These are phyloP conservation scores for Sebastes oblongus DNA, from an alignment of 2,797 vertebrate species.

Conservation along the genomic window DNA sequence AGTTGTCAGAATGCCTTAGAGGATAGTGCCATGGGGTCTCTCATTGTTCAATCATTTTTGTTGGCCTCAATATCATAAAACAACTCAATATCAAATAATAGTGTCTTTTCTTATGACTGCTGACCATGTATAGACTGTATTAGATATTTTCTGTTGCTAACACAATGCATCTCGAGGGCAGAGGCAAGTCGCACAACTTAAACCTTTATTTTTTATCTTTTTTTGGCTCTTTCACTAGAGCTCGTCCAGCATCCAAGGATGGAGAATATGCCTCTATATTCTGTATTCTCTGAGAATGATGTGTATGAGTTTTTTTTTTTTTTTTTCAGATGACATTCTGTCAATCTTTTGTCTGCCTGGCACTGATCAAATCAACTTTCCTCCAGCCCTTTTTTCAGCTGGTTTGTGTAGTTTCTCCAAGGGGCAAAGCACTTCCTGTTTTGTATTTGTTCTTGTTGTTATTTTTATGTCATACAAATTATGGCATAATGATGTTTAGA, in stretches of 20 bases:
- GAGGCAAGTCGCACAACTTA: not conserved
- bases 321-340: constrained; percentile 1
- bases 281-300: not conserved
- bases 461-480: not conserved
- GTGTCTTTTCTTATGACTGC: not conserved
- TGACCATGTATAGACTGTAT: not conserved
- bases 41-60: not conserved
- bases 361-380: not conserved
- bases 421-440: not conserved
- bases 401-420: not conserved
- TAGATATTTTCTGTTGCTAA: not conserved
- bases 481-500: not conserved
- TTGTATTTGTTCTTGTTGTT: not conserved
- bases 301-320: not conserved
- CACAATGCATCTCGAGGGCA: not conserved
- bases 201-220: not conserved
- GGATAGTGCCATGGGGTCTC: not conserved
- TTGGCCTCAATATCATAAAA: not conserved
- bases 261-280: not conserved
- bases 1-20: not conserved
- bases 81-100: not conserved
- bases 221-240: not conserved
- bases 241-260: not conserved
- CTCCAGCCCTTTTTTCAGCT: not conserved
- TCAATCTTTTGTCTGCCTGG: not conserved